Base-by-base conservation (phyloP, 2,113 vertebrate genomes). In the Australoheros scitulus region DNA sequence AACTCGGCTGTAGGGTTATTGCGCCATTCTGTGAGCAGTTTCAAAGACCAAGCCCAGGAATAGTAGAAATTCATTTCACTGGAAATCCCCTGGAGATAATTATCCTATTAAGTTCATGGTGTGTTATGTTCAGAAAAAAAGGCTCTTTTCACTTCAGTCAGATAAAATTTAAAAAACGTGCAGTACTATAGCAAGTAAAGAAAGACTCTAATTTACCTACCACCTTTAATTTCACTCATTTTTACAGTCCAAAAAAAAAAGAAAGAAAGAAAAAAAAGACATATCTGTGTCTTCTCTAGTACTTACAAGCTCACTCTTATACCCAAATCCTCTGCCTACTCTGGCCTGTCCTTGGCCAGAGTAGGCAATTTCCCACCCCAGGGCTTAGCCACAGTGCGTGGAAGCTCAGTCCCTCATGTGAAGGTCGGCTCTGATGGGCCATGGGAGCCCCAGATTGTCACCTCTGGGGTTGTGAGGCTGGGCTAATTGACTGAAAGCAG, bases 401-500 rank as follows among this genome's bases (percentile, higher is more conserved):
- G 34, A 87, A 83, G 82, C 87, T 87, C 58, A n/a, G 59, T 82
- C 78, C 79, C 82, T 78, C 81, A 79, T 79, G 83, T 90, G 88
- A 92, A 93, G 91, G 93, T 93, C 89, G 87, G 56, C 26, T 56
- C 81, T 81, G 65, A 82, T 6, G 78, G 83, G 61, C 75, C 87
- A 83, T 87, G 87, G 81, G 87, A 89, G 76, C 68, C 81, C 74
- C 64, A 80, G 77, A 82, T 86, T 85, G 81, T 80, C 81, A 65
- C 82, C 81, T 70, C 84, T 81, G 78, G 80, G 83, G 77, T 78
- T 61, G 34, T 38, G 18, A 78, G 20, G 61, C 61, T 38, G 72
- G 76, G 79, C 77, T 83, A 90, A 92, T 88, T 91, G 84, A 90
- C 88, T 91, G 82, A 91, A 87, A 89, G 61, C 85, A 77, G 74